phyloP scores from a whole-genome alignment of 2,113 vertebrate genomes.

The Glaucomys volans region DNA sequence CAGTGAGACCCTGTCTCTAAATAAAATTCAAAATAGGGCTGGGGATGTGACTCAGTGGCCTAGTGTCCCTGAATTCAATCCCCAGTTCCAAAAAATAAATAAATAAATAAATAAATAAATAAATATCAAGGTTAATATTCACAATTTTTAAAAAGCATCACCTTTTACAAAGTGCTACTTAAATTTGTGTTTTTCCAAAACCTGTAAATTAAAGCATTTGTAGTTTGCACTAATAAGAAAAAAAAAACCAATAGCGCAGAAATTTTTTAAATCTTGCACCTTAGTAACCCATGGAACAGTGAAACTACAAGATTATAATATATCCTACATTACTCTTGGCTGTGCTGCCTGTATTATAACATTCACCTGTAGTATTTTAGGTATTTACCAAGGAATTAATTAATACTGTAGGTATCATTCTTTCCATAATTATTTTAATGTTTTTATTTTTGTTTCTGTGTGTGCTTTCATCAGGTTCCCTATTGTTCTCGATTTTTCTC shows the following conservation, averaged over 20 bases:
- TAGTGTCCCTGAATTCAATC: no score
- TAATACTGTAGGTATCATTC: background rate
- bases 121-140: background rate
- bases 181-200: background rate
- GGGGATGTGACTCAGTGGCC: no score
- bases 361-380: background rate
- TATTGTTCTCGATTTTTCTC: background rate
- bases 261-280: background rate
- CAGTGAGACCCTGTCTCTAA: no score
- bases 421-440: background rate
- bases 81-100: no score
- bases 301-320: background rate
- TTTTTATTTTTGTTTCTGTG: background rate
- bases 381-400: background rate
- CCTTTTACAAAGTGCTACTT: background rate
- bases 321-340: background rate
- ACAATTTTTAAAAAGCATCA: background rate
- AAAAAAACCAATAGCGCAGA: background rate
- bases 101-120: no score
- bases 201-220: background rate
- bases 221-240: background rate
- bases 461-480: background rate
- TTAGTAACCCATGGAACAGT: background rate
- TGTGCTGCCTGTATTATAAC: background rate
- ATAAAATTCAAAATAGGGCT: no score